Percentiles rank a stretch among this genome's conserved stretches.
Evolutionary conservation across 2,888 invertebrate genomes (phyloP).

Genomic region (Carterocephalus palaemon): DNA sequence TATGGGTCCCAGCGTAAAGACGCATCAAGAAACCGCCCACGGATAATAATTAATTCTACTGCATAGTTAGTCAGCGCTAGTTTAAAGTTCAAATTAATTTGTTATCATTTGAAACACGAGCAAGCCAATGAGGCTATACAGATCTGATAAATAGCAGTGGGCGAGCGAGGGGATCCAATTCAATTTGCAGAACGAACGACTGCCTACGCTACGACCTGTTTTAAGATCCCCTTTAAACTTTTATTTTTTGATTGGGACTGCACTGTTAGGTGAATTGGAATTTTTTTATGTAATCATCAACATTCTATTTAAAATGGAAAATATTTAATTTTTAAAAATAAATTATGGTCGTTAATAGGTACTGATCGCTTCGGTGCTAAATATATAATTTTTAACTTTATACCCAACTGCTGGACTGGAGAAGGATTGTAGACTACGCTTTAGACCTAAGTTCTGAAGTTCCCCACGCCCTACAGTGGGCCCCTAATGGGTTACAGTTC

Average conservation of each 20-base stretch:
- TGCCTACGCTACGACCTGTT: not conserved
- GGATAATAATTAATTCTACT: not conserved
- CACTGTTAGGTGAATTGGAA: not conserved
- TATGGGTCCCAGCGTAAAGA: too few species aligned
- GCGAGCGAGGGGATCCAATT: slow-evolving; percentile 28
- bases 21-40: too few species aligned
- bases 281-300: not conserved
- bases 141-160: slow-evolving; percentile 11
- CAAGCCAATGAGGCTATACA: not conserved
- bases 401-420: too few species aligned
- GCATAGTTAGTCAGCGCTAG: not conserved
- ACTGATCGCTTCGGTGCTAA: too few species aligned
- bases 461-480: too few species aligned
- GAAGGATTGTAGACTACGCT: too few species aligned
- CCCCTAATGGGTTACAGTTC: too few species aligned
- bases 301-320: too few species aligned
- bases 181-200: slow-evolving; percentile 30
- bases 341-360: too few species aligned
- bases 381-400: too few species aligned
- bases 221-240: not conserved
- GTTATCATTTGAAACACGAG: slow-evolving; percentile 1
- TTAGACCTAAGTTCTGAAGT: too few species aligned
- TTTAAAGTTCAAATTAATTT: not conserved
- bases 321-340: too few species aligned
- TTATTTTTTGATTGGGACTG: not conserved